Evolutionary conservation across 1,140 invertebrate species (phyloP).

Genomic region (Piezodorus guildinii): DNA sequence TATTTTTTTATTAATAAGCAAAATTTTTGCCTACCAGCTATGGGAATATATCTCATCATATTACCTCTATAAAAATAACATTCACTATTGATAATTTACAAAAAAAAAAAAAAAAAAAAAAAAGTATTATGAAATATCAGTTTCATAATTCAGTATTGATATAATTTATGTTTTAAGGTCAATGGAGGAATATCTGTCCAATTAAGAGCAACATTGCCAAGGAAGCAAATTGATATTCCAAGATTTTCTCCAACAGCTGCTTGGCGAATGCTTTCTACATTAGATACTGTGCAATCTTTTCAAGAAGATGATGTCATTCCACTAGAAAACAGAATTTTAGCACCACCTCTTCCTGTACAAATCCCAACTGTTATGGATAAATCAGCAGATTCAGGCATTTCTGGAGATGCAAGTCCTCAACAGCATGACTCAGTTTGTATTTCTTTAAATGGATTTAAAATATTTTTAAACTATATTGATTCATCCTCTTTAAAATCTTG

Average conservation of each 20-base stretch:
- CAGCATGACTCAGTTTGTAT: conserved; percentile 27
- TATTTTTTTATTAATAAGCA: too few relatives aligned
- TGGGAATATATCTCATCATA: too few relatives aligned
- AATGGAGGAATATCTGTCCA: conserved; percentile 52
- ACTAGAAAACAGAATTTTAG: conserved; percentile 43
- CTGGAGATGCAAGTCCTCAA: conserved; percentile 50
- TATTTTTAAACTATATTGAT: not conserved
- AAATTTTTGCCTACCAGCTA: too few relatives aligned
- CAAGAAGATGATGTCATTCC: conserved; percentile 34
- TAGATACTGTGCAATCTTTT: conserved; percentile 30
- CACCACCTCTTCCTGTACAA: conserved; percentile 35
- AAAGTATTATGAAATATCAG: too few relatives aligned
- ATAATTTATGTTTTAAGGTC: conserved; percentile 9
- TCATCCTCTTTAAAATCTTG: too few relatives aligned
- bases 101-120: too few relatives aligned
- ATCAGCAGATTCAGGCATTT: conserved; percentile 68
- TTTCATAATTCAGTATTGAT: too few relatives aligned
- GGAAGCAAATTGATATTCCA: conserved; percentile 59
- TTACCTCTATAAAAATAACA: too few relatives aligned
- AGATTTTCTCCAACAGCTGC: conserved; percentile 70
- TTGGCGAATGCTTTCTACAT: conserved; percentile 56
- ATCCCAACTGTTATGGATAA: conserved; percentile 39
- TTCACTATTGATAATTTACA: too few relatives aligned
- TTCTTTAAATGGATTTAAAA: not conserved
- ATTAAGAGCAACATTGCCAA: conserved; percentile 61